Percentiles rank a stretch among this genome's conserved stretches.
phyloP scores from a whole-genome alignment of 1,140 invertebrate species.

The Bombus soroeensis region DNA sequence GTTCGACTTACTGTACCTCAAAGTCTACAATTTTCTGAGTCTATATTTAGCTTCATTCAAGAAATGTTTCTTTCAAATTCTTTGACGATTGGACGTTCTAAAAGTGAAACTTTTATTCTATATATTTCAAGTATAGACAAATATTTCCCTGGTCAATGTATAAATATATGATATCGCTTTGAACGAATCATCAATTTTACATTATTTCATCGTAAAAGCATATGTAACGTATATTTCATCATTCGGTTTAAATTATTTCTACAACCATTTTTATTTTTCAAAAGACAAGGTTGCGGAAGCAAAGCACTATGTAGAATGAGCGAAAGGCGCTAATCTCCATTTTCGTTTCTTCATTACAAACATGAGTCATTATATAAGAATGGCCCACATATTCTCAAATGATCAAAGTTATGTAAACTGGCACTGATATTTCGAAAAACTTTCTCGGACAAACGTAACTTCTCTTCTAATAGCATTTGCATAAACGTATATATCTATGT shows the following conservation, averaged over 20 bases:
- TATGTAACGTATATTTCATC: neutral
- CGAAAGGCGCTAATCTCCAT: neutral
- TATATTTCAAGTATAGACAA: too few relatives aligned
- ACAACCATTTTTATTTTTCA: neutral
- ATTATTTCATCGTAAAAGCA: neutral
- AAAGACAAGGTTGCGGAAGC: neutral
- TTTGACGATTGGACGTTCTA: too few relatives aligned
- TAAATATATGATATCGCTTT: too few relatives aligned
- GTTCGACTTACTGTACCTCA: too few relatives aligned
- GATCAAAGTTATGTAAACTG: constrained; percentile 6
- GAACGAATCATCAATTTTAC: neutral
- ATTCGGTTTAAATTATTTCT: neutral
- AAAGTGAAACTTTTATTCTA: too few relatives aligned
- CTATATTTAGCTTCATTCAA: too few relatives aligned
- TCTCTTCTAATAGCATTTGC: neutral
- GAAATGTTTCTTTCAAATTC: too few relatives aligned
- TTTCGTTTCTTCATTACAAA: neutral
- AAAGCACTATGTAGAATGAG: neutral
- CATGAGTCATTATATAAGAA: neutral
- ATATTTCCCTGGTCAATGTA: too few relatives aligned
- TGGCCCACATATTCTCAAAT: neutral
- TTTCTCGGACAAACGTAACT: neutral
- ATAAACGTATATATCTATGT: neutral
- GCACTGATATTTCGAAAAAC: neutral
- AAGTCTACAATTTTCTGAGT: too few relatives aligned